These are phyloP conservation scores for Zele albiditarsus DNA, from an alignment of 2,888 invertebrate species.

Conservation along the genomic window DNA sequence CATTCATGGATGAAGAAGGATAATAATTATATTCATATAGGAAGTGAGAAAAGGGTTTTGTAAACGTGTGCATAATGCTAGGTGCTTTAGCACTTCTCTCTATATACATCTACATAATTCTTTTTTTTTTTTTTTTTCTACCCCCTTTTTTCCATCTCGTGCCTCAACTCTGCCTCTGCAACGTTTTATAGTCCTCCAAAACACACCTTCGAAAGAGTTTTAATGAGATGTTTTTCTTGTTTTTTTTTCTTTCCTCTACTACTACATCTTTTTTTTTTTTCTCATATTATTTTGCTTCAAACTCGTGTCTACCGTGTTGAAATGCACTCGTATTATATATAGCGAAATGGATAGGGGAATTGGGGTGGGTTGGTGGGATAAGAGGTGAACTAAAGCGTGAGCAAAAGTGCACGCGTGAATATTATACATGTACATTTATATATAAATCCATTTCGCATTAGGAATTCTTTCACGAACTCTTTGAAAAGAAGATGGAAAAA, in stretches of 20 bases:
- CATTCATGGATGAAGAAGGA: slow-evolving; percentile 3
- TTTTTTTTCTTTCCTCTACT: background rate
- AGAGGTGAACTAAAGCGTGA: background rate
- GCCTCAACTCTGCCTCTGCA: slow-evolving; percentile 14
- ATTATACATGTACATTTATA: background rate
- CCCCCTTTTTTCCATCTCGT: background rate
- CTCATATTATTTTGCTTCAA: background rate
- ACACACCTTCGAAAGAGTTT: slow-evolving; percentile 40
- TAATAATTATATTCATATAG: background rate
- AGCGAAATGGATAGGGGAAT: background rate
- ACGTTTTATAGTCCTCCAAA: slow-evolving; percentile 37
- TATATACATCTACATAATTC: background rate
- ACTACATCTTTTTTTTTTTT: background rate
- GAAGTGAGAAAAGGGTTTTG: slow-evolving; percentile 33
- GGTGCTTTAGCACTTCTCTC: slow-evolving; percentile 22
- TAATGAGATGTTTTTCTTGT: slow-evolving; percentile 45
- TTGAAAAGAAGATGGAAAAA: too few relatives aligned
- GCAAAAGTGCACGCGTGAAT: background rate
- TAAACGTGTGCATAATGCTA: slow-evolving; percentile 36
- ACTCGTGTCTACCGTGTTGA: background rate
- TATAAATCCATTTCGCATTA: background rate
- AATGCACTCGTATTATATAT: background rate
- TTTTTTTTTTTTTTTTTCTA: too few relatives aligned
- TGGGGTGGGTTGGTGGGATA: background rate
- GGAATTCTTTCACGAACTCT: too few relatives aligned